Base-by-base conservation (phyloP, 2,113 vertebrate species). In the Ammodytes marinus region DNA sequence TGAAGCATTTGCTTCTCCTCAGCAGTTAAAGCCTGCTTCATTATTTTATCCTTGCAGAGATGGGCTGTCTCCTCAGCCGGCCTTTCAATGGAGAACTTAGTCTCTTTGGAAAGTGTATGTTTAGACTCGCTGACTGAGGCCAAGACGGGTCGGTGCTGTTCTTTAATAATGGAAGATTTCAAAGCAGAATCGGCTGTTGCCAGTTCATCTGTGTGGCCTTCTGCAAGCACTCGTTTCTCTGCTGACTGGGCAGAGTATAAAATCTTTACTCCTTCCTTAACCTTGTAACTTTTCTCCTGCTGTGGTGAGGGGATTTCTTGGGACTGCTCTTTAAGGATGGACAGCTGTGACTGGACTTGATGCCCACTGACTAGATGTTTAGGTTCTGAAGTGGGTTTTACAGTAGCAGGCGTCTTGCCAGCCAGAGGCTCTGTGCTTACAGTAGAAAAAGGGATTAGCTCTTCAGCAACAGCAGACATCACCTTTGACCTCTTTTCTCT, bases 261-360 rank as follows among this genome's bases (percentile, higher is more conserved):
- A 74, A 95, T 95, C 79, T 94, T 94, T 50, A 93, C 83, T 5
- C 94, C 95, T 74, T 96, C 96, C 54, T 93, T 95, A 2, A 94
- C 92, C 61, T 90, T 86, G 74, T 94, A 94, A 59, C 94, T 82
- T 35, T 80, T 94, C 83, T 96, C 93, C 7, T 86, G 49, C n/a
- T 91, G 85, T 39, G 91, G 77, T 69, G 61, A 82, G 12, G 90
- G 85, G 53, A 95, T 89, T 11, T 91, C 70, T 5, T 93, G 82
- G 46, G 92, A 94, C 61, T 90, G 84, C 79, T 96, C 96, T 69
- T 94, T 96, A 11, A 92, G 60, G 73, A 95, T 91, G 40, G 93
- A 82, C n/a, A 95, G 86, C 8, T 86, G 90, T 39, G 91, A 83
- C 70, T 95, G 92, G 2, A 95, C 93, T 39, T 93, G 94, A 85